Percentiles rank a stretch among this genome's conserved stretches.
phyloP scores from a whole-genome alignment of 2,797 vertebrate genomes.

The Otolemur crassicaudatus region DNA sequence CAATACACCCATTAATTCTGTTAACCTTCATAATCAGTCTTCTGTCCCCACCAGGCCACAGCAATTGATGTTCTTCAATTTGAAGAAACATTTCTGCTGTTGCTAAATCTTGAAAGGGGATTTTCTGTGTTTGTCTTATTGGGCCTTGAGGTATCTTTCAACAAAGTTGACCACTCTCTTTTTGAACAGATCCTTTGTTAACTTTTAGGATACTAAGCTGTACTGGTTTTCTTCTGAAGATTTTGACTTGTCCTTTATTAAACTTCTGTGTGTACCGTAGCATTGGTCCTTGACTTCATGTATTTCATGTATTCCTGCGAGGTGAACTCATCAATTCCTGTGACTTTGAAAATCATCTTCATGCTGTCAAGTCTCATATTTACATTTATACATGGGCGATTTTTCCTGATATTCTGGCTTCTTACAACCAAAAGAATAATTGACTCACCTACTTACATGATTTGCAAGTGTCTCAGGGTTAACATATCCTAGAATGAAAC shows the following conservation, averaged over 20 bases:
- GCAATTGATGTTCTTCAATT: background rate
- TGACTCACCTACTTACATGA: background rate
- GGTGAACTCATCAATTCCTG: background rate
- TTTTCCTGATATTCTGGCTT: background rate
- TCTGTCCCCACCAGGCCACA: background rate
- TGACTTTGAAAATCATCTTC: slow-evolving; percentile 24
- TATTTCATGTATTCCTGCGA: slow-evolving; percentile 13
- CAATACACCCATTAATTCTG: background rate
- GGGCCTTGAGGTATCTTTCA: background rate
- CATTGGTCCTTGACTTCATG: background rate
- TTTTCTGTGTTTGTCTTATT: background rate
- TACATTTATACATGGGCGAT: background rate
- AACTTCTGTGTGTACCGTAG: background rate
- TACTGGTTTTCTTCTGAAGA: background rate
- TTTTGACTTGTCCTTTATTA: slow-evolving; percentile 4
- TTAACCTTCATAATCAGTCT: background rate
- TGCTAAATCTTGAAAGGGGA: background rate
- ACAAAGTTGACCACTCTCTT: background rate
- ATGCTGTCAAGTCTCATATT: background rate
- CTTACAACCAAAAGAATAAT: background rate
- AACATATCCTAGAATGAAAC: background rate
- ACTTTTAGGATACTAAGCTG: background rate
- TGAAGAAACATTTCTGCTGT: background rate
- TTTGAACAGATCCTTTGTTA: background rate
- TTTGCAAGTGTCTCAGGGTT: background rate